Evolutionary conservation across 2,113 vertebrate species (phyloP).

Genomic region (Eleginops maclovinus): DNA sequence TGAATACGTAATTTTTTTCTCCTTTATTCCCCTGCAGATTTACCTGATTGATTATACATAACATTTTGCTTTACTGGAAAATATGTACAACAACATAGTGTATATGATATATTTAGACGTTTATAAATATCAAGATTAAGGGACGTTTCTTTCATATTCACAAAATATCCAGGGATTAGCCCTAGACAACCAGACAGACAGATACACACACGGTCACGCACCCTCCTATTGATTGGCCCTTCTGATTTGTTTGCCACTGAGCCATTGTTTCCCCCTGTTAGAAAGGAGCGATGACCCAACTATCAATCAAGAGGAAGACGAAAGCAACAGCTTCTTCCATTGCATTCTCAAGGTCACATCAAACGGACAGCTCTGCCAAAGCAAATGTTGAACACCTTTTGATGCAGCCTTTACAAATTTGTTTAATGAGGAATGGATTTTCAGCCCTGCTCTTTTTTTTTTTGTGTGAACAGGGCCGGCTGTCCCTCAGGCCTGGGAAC

Average conservation of each 20-base stretch:
- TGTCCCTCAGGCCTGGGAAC: constrained; percentile 67
- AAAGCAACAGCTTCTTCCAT: constrained; percentile 68
- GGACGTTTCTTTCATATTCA: constrained; percentile 3
- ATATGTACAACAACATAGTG: too few species aligned
- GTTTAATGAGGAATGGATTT: constrained; percentile 84
- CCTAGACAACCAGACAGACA: constrained; percentile 1
- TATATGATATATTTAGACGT: too few species aligned
- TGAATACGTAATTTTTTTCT: too few species aligned
- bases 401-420: constrained; percentile 82
- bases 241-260: constrained; percentile 39
- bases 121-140: too few species aligned
- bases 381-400: constrained; percentile 82
- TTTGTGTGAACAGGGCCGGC: constrained; percentile 48
- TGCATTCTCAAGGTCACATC: constrained; percentile 74
- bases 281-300: constrained; percentile 62
- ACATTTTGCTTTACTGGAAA: too few species aligned
- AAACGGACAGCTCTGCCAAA: constrained; percentile 71
- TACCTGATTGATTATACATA: too few species aligned
- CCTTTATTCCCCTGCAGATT: too few species aligned
- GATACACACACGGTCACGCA: background rate
- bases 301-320: constrained; percentile 74
- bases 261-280: constrained; percentile 50
- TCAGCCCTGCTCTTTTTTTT: constrained; percentile 44
- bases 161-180: constrained; percentile 30
- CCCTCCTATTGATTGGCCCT: constrained; percentile 56